phyloP scores from a whole-genome alignment of 2,113 vertebrate species.

The Thermophis baileyi region DNA sequence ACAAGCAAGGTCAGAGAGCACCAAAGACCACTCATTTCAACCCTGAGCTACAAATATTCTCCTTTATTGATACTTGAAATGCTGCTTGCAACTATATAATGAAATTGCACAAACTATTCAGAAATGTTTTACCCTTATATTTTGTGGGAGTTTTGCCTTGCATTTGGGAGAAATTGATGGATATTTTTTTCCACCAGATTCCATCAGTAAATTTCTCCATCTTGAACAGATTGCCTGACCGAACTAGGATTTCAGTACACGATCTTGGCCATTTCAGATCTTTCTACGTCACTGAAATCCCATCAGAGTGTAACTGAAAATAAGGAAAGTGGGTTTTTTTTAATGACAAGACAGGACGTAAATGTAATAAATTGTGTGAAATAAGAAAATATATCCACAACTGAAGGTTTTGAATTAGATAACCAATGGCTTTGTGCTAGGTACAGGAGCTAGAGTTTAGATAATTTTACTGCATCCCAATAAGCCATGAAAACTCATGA shows the following conservation, averaged over 20 bases:
- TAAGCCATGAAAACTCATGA: background rate
- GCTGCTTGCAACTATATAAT: background rate
- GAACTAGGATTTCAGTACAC: background rate
- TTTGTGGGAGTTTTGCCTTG: background rate
- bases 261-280: background rate
- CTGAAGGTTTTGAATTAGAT: background rate
- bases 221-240: background rate
- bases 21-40: too few species aligned
- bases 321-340: background rate
- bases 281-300: background rate
- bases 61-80: background rate
- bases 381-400: background rate
- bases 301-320: background rate
- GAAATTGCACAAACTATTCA: background rate
- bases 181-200: background rate
- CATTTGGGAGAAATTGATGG: background rate
- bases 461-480: background rate
- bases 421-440: background rate
- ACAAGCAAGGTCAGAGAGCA: too few species aligned
- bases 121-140: background rate
- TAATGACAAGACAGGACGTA: background rate
- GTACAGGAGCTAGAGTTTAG: background rate
- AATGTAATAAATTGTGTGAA: background rate
- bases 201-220: background rate
- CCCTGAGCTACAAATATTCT: too few species aligned